Percentiles rank a stretch among this genome's conserved stretches.
These are phyloP conservation scores for Clarias platycephalus DNA, from an alignment of 2,797 vertebrate genomes.

Conservation along the genomic window DNA sequence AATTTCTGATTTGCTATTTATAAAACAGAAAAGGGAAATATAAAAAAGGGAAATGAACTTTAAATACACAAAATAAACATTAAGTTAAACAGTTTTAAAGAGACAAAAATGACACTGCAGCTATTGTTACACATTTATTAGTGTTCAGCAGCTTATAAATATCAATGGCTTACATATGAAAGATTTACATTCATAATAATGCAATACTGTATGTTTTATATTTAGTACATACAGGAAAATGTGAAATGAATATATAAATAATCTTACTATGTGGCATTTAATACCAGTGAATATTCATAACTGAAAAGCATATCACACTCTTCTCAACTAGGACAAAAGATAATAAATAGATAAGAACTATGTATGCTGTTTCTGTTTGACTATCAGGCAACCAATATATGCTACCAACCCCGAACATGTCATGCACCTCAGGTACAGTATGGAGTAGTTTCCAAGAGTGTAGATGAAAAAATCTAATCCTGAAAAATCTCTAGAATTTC, in stretches of 20 bases:
- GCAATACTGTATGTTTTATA: neutral
- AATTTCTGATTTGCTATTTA: neutral
- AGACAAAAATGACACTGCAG: neutral
- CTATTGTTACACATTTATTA: conserved; percentile 24
- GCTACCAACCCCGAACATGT: neutral
- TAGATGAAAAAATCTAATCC: neutral
- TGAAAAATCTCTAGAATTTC: neutral
- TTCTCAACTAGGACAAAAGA: conserved; percentile 18
- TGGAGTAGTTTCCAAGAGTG: neutral
- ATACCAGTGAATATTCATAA: conserved; percentile 15
- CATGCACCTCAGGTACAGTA: conserved; percentile 28
- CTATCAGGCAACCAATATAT: neutral
- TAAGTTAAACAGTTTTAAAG: neutral
- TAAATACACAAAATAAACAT: neutral
- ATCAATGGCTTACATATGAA: conserved; percentile 17
- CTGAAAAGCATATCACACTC: conserved; percentile 29
- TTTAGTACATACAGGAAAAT: conserved; percentile 9
- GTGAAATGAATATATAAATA: conserved; percentile 28
- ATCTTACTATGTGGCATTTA: neutral
- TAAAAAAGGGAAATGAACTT: too few species aligned
- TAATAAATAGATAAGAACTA: conserved; percentile 20
- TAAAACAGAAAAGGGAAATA: too few species aligned
- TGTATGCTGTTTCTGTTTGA: neutral
- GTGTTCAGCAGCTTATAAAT: conserved; percentile 23
- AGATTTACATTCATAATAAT: conserved; percentile 29